A percentile compares a stretch with the other conserved stretches of the same genome.
phyloP scores from a whole-genome alignment of 64 coral and sea anemone genomes.

The Porites lutea region DNA sequence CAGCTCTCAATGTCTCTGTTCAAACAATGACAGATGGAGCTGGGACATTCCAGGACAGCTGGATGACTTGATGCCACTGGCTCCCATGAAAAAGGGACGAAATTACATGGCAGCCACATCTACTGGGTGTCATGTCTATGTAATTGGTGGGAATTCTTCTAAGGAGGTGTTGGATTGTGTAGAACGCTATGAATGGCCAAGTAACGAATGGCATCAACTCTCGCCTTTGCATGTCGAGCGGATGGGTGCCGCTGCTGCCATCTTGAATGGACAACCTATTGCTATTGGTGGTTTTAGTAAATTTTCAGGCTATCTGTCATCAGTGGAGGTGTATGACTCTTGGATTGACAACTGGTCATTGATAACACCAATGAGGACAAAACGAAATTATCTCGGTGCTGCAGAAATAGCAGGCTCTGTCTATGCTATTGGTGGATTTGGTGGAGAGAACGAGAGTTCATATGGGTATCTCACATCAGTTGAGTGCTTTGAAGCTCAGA shows the following conservation, averaged over 20 bases:
- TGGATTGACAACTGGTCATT: constrained; percentile 68
- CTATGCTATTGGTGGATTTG: constrained; percentile 84
- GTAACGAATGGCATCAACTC: constrained; percentile 70
- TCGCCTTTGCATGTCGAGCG: constrained; percentile 66
- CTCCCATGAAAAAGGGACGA: constrained; percentile 44
- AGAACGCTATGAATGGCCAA: constrained; percentile 82
- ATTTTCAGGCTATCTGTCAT: constrained; percentile 66
- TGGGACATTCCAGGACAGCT: constrained; percentile 25
- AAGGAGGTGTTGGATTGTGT: constrained; percentile 71
- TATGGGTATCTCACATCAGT: constrained; percentile 59
- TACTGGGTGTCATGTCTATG: constrained; percentile 66
- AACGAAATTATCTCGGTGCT: constrained; percentile 71
- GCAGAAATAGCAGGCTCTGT: constrained; percentile 49
- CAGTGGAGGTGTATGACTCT: constrained; percentile 74
- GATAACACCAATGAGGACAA: constrained; percentile 48
- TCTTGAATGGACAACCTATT: constrained; percentile 51
- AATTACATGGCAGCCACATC: constrained; percentile 32
- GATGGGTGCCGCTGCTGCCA: constrained; percentile 59
- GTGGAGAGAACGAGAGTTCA: constrained; percentile 22
- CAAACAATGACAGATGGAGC: constrained; percentile 28
- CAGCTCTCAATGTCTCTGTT: constrained; percentile 66
- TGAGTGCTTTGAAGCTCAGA: constrained; percentile 65
- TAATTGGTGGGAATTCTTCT: constrained; percentile 74
- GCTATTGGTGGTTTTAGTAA: constrained; percentile 67
- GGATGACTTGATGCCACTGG: neutral